A percentile compares a stretch with the other conserved stretches of the same genome.
Evolutionary conservation across 2,797 vertebrate genomes (phyloP).

Genomic region (Avahi laniger): DNA sequence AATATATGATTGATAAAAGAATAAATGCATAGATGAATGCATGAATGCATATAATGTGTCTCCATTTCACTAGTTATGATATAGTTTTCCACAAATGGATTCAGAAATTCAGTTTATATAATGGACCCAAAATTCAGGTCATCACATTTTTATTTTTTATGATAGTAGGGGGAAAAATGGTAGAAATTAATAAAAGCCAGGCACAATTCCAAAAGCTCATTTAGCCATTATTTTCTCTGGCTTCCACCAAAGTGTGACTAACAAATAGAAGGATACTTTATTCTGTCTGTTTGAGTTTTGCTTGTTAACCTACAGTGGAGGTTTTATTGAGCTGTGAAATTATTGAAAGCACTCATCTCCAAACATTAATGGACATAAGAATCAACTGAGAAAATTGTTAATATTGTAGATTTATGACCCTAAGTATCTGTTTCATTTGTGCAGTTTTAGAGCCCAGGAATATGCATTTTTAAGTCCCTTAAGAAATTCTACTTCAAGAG

Average conservation of each 20-base stretch:
- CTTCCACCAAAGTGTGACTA: slow-evolving; percentile 60
- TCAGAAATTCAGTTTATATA: slow-evolving; percentile 32
- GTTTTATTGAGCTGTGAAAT: slow-evolving; percentile 63
- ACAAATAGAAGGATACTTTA: slow-evolving; percentile 53
- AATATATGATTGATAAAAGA: background rate
- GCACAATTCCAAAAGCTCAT: slow-evolving; percentile 50
- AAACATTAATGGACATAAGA: slow-evolving; percentile 48
- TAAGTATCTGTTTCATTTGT: background rate
- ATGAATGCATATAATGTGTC: background rate
- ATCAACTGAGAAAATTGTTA: slow-evolving; percentile 53
- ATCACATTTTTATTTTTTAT: slow-evolving; percentile 57
- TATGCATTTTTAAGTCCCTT: background rate
- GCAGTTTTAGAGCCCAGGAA: background rate
- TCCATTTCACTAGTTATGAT: slow-evolving; percentile 15
- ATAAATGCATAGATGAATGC: background rate
- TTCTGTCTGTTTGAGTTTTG: slow-evolving; percentile 56
- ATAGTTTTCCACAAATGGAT: slow-evolving; percentile 14
- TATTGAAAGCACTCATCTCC: slow-evolving; percentile 40
- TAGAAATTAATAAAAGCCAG: slow-evolving; percentile 62
- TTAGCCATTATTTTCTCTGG: slow-evolving; percentile 48
- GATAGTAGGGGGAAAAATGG: background rate
- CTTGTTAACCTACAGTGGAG: slow-evolving; percentile 39
- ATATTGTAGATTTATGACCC: slow-evolving; percentile 19
- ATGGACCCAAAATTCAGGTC: slow-evolving; percentile 38
- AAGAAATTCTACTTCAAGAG: background rate